Percentiles rank a stretch among this genome's conserved stretches.
Evolutionary conservation across 2,113 vertebrate genomes (phyloP).

Genomic region (Ivindomyrus marchei): DNA sequence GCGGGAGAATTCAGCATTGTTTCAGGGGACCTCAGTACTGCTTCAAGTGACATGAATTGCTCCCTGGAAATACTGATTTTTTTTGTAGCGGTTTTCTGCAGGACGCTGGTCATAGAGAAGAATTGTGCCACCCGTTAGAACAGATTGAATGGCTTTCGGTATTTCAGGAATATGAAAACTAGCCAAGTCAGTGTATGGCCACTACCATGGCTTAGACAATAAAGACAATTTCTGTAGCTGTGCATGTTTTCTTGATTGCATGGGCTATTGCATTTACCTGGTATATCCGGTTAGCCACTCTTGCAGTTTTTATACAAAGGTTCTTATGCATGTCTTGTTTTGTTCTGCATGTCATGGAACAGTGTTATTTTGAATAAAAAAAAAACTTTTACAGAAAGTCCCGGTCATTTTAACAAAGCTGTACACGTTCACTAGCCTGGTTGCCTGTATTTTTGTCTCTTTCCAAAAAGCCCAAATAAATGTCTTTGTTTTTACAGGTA

Average conservation of each 20-base stretch:
- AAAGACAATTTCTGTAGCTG: not conserved
- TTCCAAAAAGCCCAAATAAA: constrained; percentile 7
- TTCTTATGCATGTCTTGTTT: not conserved
- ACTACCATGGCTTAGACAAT: not conserved
- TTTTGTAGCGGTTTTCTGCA: not conserved
- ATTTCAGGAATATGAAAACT: constrained; percentile 10
- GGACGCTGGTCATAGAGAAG: not conserved
- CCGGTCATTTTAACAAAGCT: not conserved
- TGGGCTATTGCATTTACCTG: not conserved
- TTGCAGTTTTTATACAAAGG: not conserved
- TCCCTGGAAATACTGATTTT: constrained; percentile 3
- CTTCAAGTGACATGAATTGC: constrained; percentile 19
- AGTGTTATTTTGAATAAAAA: not conserved
- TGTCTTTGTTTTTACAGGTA: not conserved
- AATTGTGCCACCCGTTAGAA: constrained; percentile 6
- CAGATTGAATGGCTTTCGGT: not conserved
- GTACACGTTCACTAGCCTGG: not conserved
- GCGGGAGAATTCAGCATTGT: constrained; percentile 14
- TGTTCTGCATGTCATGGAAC: not conserved
- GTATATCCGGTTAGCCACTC: not conserved
- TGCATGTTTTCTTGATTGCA: constrained; percentile 5
- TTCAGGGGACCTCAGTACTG: not conserved
- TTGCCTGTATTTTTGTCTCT: not conserved
- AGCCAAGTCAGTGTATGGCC: not conserved
- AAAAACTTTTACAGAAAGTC: not conserved